Conservation (phyloP, 2,113 vertebrate genomes). For the Charina bottae region DNA sequence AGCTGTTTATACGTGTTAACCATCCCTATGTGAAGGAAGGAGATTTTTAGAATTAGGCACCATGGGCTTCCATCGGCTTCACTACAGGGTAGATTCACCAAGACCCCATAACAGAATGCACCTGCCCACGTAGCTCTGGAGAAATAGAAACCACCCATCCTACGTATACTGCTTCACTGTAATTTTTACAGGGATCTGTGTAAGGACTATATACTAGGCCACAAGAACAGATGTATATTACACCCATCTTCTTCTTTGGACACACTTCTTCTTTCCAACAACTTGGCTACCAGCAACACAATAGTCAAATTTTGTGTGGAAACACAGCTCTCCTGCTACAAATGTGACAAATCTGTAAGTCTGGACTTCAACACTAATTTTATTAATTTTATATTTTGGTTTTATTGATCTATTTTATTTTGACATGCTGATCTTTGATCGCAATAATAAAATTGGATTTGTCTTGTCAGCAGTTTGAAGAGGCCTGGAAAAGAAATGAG, state of each 20-base stretch:
- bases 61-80: neutral
- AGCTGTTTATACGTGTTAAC: neutral
- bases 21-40: neutral
- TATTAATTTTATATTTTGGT: neutral
- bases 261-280: neutral
- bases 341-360: neutral
- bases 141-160: neutral
- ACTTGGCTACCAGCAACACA: neutral
- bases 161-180: neutral
- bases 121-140: neutral
- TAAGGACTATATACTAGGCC: too few relatives aligned
- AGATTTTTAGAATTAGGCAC: neutral
- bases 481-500: neutral
- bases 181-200: neutral
- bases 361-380: neutral
- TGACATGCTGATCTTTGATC: neutral
- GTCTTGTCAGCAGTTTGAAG: neutral
- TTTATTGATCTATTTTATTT: neutral
- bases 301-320: neutral
- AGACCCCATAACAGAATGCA: neutral
- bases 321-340: neutral
- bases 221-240: neutral
- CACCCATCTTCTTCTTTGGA: neutral
- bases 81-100: neutral
- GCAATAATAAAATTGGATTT: neutral